A percentile compares a stretch with the other conserved stretches of the same genome.
These are phyloP conservation scores for Hippoglossus hippoglossus DNA, from an alignment of 2,797 vertebrate genomes.

Conservation along the genomic window DNA sequence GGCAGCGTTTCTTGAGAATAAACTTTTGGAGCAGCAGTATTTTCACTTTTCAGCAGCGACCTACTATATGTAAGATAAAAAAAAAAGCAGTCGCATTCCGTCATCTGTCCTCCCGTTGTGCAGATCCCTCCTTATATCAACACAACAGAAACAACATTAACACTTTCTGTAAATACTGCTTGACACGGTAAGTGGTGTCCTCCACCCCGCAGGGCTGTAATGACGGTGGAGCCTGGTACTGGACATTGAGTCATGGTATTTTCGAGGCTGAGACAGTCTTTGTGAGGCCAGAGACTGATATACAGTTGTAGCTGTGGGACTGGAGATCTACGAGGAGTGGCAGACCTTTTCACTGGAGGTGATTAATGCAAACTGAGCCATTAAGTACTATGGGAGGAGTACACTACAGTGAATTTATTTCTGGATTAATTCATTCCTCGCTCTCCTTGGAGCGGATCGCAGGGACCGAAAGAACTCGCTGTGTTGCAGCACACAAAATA, in stretches of 20 bases:
- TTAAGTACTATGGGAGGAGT: constrained; percentile 62
- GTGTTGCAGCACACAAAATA: constrained; percentile 32
- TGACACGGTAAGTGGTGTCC: constrained; percentile 34
- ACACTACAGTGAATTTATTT: constrained; percentile 74
- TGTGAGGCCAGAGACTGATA: constrained; percentile 71
- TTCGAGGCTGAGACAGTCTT: constrained; percentile 66
- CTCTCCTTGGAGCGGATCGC: constrained; percentile 69
- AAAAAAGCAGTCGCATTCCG: constrained; percentile 38
- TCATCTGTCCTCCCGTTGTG: constrained; percentile 45
- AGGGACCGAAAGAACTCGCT: constrained; percentile 60
- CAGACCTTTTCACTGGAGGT: constrained; percentile 79
- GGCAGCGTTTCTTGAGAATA: constrained; percentile 11
- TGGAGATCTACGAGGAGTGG: constrained; percentile 60
- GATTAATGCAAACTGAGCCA: constrained; percentile 75
- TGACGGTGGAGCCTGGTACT: constrained; percentile 75
- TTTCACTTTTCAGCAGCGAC: constrained; percentile 14
- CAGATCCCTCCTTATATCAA: constrained; percentile 44
- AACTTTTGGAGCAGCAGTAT: not conserved
- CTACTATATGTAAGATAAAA: not conserved
- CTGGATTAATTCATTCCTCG: constrained; percentile 57
- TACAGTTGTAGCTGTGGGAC: constrained; percentile 73
- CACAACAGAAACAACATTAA: constrained; percentile 52
- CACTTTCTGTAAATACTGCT: constrained; percentile 58
- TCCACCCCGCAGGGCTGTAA: constrained; percentile 38
- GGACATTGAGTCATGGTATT: constrained; percentile 67